Percentiles rank a stretch among this genome's conserved stretches.
phyloP scores from a whole-genome alignment of 23 tunicate species.

The Ciona savignyi region DNA sequence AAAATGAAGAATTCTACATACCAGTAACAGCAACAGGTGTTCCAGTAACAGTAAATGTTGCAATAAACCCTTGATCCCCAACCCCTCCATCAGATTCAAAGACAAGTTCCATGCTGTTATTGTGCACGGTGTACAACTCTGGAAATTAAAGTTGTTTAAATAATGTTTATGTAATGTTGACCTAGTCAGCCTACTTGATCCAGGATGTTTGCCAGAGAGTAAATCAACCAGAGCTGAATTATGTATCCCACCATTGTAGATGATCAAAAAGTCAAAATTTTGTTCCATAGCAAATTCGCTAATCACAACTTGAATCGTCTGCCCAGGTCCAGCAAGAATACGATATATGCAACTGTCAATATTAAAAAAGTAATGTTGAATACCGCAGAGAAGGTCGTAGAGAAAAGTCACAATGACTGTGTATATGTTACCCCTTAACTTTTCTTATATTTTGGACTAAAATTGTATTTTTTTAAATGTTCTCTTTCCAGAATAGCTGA shows the following conservation, averaged over 20 bases:
- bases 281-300: constrained; percentile 41
- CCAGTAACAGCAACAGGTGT: too few relatives aligned
- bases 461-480: too few relatives aligned
- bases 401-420: too few relatives aligned
- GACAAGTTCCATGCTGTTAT: constrained; percentile 18
- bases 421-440: too few relatives aligned
- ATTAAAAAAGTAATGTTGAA: not conserved
- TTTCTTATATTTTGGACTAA: too few relatives aligned
- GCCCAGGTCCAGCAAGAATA: constrained; percentile 63
- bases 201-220: constrained; percentile 8
- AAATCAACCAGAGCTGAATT: not conserved
- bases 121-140: constrained; percentile 3
- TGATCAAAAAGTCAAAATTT: constrained; percentile 8
- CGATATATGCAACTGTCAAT: constrained; percentile 51
- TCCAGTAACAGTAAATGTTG: too few relatives aligned
- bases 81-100: constrained; percentile 31
- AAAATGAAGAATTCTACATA: too few relatives aligned
- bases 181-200: not conserved
- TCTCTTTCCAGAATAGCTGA: too few relatives aligned
- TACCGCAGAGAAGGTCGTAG: not conserved
- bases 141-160: not conserved
- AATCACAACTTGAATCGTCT: constrained; percentile 35
- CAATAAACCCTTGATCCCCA: constrained; percentile 40
- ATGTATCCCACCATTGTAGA: constrained; percentile 4
- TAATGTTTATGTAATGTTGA: too few relatives aligned